Base-by-base conservation (phyloP, 2,113 vertebrate species). In the Nyctereutes procyonoides region DNA sequence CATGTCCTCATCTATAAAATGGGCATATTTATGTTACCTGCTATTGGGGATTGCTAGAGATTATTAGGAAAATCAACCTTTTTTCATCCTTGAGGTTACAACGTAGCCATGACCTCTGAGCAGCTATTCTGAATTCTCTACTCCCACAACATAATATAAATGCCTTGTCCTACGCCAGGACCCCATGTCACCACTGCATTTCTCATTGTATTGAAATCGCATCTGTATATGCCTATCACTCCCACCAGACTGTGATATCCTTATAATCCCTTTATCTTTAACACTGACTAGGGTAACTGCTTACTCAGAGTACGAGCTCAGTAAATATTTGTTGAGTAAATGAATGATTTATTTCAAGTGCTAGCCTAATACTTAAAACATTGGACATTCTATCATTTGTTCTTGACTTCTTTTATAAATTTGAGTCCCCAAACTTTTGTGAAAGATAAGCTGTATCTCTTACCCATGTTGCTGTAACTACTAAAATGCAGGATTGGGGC, bases 401-500 rank as follows among this genome's bases (percentile, higher is more conserved):
- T 80, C 5, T 65, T 95, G 28, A 48, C 26, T 74, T 82, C 15
- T 81, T 90, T 82, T 58, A 38, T 88, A 93, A 89, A 92, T 89
- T 80, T 80, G 15, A 13, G 35, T 35, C 12, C 38, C 26, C 30
- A 84, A 85, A 79, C 28, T 89, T 86, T 90, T 88, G 90, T 93
- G 26, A 92, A 86, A 43, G 35, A 79, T 81, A 96, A 71, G 13
- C 77, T 71, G 86, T 22, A 88, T 88, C 13, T 88, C 67, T 94
- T 97, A 20, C 9, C 13, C 12, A 17, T 60, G 62, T 79, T 95
- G 53, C 58, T 92, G 88, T 93, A 94, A 63, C 32, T 89, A 87
- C 82, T 58, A 76, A 63, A 88, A 86, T 62, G 2, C 28, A 85
- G 71, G 19, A 2, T 63, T 96, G 73, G 71, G 60, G 30, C 20